A percentile compares a stretch with the other conserved stretches of the same genome.
phyloP scores from a whole-genome alignment of 1,140 invertebrate species.

The Epicauta chinensis region DNA sequence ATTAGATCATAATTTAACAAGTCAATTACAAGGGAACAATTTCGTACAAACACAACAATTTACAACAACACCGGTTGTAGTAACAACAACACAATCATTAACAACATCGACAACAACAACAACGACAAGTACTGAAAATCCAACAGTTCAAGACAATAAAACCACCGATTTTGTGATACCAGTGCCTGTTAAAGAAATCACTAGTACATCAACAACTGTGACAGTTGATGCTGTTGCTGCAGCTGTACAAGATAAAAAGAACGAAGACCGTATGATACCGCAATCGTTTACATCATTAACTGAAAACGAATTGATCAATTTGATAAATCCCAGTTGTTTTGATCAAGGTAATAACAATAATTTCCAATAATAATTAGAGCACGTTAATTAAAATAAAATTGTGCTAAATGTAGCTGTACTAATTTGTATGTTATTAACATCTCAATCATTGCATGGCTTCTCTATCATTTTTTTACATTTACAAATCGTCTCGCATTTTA shows the following conservation, averaged over 20 bases:
- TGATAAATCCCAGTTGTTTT: slow-evolving; percentile 81
- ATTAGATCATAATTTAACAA: slow-evolving; percentile 17
- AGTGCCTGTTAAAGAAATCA: slow-evolving; percentile 30
- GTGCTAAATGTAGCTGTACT: no score
- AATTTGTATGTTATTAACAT: no score
- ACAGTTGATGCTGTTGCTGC: slow-evolving; percentile 14
- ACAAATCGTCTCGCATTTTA: background rate
- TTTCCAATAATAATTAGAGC: slow-evolving; percentile 25
- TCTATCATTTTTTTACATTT: background rate
- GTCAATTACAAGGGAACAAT: slow-evolving; percentile 26
- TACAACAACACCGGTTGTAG: background rate
- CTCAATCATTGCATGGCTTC: no score
- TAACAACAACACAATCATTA: background rate
- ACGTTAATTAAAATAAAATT: no score
- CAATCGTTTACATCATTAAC: slow-evolving; percentile 74
- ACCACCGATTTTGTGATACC: slow-evolving; percentile 23
- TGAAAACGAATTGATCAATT: slow-evolving; percentile 75
- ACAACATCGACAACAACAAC: background rate
- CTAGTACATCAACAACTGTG: slow-evolving; percentile 10
- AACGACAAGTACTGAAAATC: slow-evolving; percentile 1
- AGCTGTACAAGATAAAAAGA: slow-evolving; percentile 17
- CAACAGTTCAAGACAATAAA: slow-evolving; percentile 17
- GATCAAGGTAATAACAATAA: slow-evolving; percentile 58
- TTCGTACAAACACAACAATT: slow-evolving; percentile 23
- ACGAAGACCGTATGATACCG: slow-evolving; percentile 49